A percentile compares a stretch with the other conserved stretches of the same genome.
Evolutionary conservation across 2,113 vertebrate species (phyloP).

Genomic region (Planiliza haematocheilus): DNA sequence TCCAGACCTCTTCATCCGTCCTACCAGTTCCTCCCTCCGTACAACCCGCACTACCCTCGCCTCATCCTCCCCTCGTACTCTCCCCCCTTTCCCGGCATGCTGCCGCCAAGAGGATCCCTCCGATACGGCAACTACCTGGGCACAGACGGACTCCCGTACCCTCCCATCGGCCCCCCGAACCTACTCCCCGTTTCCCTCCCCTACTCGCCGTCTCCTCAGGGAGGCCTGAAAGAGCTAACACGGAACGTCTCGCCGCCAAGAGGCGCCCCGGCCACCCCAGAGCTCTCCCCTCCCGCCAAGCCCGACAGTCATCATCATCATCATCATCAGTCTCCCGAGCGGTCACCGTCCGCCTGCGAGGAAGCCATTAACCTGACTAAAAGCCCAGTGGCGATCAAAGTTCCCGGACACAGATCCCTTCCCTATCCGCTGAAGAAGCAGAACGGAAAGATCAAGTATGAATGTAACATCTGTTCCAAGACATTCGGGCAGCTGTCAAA

Average conservation of each 20-base stretch:
- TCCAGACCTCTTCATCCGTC: conserved; percentile 68
- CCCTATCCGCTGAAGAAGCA: conserved; percentile 88
- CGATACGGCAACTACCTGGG: conserved; percentile 64
- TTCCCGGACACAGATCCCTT: conserved; percentile 78
- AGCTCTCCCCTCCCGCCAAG: conserved; percentile 73
- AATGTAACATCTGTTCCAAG: conserved; percentile 89
- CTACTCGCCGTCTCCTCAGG: conserved; percentile 56
- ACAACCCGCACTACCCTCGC: conserved; percentile 66
- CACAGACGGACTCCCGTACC: conserved; percentile 69
- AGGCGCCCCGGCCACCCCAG: conserved; percentile 69
- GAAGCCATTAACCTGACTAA: conserved; percentile 81
- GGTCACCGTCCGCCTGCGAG: conserved; percentile 56
- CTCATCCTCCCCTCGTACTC: conserved; percentile 77
- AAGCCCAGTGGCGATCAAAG: conserved; percentile 15
- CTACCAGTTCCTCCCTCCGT: conserved; percentile 76
- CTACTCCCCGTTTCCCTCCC: conserved; percentile 66
- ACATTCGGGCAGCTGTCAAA: conserved; percentile 93
- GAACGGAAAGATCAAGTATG: conserved; percentile 88
- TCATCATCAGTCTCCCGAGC: conserved; percentile 38
- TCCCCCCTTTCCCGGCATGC: conserved; percentile 67
- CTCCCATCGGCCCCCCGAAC: conserved; percentile 52
- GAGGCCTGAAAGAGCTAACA: conserved; percentile 75
- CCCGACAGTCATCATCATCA: conserved; percentile 19
- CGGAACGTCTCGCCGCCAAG: conserved; percentile 74
- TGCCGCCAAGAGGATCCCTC: conserved; percentile 68